A percentile compares a stretch with the other conserved stretches of the same genome.
Conservation (phyloP, 2,113 vertebrate species). For the Oncorhynchus kisutch region DNA sequence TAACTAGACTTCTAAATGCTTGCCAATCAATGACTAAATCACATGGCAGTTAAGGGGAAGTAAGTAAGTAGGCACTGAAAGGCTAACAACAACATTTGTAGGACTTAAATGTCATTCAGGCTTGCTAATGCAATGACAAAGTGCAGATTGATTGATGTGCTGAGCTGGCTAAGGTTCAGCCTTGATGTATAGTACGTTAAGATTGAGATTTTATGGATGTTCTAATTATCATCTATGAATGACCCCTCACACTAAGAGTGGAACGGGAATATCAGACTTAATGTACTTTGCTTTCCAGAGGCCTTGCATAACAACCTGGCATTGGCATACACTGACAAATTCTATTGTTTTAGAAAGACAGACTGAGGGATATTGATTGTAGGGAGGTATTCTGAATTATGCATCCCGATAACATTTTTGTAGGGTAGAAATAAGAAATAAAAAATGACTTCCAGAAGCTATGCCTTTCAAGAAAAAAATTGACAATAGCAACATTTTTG, state of each 20-base stretch:
- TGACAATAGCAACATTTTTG: neutral
- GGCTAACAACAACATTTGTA: slow-evolving; percentile 62
- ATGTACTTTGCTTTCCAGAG: slow-evolving; percentile 63
- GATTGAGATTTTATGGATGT: slow-evolving; percentile 69
- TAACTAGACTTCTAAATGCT: slow-evolving; percentile 53
- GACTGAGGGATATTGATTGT: slow-evolving; percentile 44
- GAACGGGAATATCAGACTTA: slow-evolving; percentile 51
- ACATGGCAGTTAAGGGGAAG: slow-evolving; percentile 62
- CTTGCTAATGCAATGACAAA: slow-evolving; percentile 74
- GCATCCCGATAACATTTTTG: slow-evolving; percentile 17
- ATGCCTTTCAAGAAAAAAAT: neutral
- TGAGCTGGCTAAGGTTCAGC: slow-evolving; percentile 71
- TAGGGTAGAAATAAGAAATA: slow-evolving; percentile 9
- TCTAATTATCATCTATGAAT: slow-evolving; percentile 68
- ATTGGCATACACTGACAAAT: slow-evolving; percentile 55
- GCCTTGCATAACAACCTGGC: slow-evolving; percentile 38
- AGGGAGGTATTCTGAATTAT: slow-evolving; percentile 7
- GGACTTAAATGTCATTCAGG: slow-evolving; percentile 80
- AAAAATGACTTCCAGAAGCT: neutral
- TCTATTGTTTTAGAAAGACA: slow-evolving; percentile 62
- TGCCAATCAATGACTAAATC: slow-evolving; percentile 72
- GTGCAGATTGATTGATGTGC: slow-evolving; percentile 69
- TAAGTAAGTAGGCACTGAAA: slow-evolving; percentile 72
- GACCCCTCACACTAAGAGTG: slow-evolving; percentile 44
- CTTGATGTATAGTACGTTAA: slow-evolving; percentile 76